These are phyloP conservation scores for Erebia epiphron DNA, from an alignment of 2,888 invertebrate genomes.

Conservation along the genomic window DNA sequence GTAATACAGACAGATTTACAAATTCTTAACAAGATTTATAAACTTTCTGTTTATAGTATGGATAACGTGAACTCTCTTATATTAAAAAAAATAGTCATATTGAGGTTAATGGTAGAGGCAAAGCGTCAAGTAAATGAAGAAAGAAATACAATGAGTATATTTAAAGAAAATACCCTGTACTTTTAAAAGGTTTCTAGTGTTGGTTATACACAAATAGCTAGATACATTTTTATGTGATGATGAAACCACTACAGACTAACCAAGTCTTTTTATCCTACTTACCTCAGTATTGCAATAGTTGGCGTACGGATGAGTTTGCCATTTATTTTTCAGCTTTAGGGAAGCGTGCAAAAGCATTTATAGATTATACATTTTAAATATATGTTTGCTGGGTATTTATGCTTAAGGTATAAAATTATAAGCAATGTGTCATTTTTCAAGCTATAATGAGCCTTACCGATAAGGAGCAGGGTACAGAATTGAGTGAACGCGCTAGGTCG, in stretches of 20 bases:
- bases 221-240: not conserved
- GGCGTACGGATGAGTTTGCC: slow-evolving; percentile 72
- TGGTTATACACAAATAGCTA: too few species aligned
- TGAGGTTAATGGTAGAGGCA: too few species aligned
- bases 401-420: not conserved
- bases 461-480: slow-evolving; percentile 94
- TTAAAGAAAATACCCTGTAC: too few species aligned
- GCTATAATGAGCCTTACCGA: slow-evolving; percentile 79
- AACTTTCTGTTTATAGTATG: too few species aligned
- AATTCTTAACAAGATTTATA: too few species aligned
- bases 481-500: slow-evolving; percentile 91
- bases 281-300: slow-evolving; percentile 77
- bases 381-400: slow-evolving; percentile 7
- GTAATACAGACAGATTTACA: too few species aligned
- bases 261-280: slow-evolving; percentile 39
- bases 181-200: too few species aligned
- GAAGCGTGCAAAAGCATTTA: slow-evolving; percentile 38
- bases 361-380: slow-evolving; percentile 29
- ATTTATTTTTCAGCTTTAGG: slow-evolving; percentile 73
- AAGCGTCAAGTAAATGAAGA: too few species aligned
- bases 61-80: too few species aligned
- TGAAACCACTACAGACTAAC: not conserved
- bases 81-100: too few species aligned
- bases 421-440: not conserved
- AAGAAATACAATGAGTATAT: too few species aligned